A percentile compares a stretch with the other conserved stretches of the same genome.
phyloP scores from a whole-genome alignment of 2,888 invertebrate species.

The Aporophyla nigra region DNA sequence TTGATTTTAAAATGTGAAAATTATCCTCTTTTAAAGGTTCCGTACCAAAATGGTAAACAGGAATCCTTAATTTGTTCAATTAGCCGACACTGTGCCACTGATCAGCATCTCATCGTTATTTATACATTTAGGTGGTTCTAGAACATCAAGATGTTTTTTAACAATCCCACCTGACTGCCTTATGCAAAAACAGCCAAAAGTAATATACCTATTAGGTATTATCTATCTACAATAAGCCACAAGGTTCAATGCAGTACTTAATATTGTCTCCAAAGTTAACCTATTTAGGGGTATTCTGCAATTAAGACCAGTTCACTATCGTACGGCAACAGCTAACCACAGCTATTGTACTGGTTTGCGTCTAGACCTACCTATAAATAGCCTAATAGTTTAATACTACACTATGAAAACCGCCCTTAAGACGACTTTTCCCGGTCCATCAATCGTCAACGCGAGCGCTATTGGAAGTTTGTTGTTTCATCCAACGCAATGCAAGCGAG shows the following conservation, averaged over 20 bases:
- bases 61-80: too few species aligned
- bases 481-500: too few species aligned
- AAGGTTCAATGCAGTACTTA: neutral
- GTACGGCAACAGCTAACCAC: neutral
- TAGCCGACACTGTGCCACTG: too few species aligned
- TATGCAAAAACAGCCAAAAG: neutral
- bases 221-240: neutral
- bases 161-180: neutral
- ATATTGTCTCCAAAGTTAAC: constrained; percentile 20
- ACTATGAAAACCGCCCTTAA: neutral
- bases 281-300: constrained; percentile 5
- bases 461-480: too few species aligned
- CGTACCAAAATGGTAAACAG: too few species aligned
- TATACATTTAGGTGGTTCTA: neutral
- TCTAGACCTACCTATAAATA: neutral
- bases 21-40: too few species aligned
- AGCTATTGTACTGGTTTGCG: neutral
- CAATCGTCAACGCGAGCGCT: too few species aligned
- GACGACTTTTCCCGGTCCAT: too few species aligned
- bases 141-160: neutral
- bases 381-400: too few species aligned
- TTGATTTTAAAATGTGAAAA: neutral
- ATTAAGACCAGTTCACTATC: constrained; percentile 18
- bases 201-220: neutral
- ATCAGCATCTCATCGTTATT: too few species aligned